These are phyloP conservation scores for Leucophenga maculata DNA, from an alignment of 2,888 invertebrate genomes.

Conservation along the genomic window DNA sequence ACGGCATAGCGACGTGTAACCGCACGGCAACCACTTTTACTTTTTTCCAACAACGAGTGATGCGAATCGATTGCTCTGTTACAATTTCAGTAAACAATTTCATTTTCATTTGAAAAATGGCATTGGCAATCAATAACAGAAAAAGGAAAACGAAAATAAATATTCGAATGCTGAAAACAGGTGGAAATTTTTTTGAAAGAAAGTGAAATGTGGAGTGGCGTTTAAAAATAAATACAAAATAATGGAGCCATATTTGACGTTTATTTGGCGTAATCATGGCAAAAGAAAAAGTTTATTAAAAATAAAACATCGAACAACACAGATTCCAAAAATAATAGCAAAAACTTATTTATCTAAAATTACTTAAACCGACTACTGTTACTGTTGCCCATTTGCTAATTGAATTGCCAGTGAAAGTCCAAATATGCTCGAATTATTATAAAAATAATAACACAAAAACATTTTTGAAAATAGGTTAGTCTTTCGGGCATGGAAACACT, in stretches of 20 bases:
- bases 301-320: background rate
- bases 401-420: background rate
- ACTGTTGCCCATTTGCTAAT: background rate
- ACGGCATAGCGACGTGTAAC: background rate
- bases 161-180: slow-evolving; percentile 16
- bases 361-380: too few species aligned
- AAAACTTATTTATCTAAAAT: too few species aligned
- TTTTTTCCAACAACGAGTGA: slow-evolving; percentile 26
- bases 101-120: slow-evolving; percentile 20
- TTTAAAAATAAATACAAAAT: slow-evolving; percentile 38
- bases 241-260: slow-evolving; percentile 38
- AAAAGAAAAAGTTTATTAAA: slow-evolving; percentile 25
- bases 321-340: too few species aligned
- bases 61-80: slow-evolving; percentile 27
- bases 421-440: background rate
- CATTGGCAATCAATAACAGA: slow-evolving; percentile 46
- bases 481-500: too few species aligned
- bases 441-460: background rate
- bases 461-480: background rate
- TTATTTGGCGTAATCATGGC: slow-evolving; percentile 45
- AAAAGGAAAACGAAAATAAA: slow-evolving; percentile 8
- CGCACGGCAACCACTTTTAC: slow-evolving; percentile 51
- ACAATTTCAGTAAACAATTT: slow-evolving; percentile 39
- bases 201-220: slow-evolving; percentile 25
- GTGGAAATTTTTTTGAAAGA: slow-evolving; percentile 13